Base-by-base conservation (phyloP, 2,888 invertebrate species). In the Piscicola geometra region DNA sequence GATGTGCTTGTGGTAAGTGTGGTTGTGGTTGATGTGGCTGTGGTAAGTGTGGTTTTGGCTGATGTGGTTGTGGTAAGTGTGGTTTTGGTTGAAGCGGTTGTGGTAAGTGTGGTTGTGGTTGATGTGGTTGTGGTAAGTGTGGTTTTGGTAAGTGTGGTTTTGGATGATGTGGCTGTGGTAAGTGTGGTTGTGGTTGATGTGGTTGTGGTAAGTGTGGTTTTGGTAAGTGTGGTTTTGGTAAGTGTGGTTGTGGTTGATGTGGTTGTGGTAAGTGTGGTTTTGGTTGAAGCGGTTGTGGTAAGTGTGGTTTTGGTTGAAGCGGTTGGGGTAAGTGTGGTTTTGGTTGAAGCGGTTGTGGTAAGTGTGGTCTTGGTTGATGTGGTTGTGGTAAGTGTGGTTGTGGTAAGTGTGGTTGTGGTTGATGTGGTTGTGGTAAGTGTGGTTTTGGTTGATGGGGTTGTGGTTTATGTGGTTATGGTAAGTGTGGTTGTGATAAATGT, bases 111-210 rank as follows among this genome's bases (percentile, higher is more conserved):
- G 41, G 41, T 41, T 41, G 41, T 41, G 3, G 41, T 15, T 15
- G 25, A 18, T 25, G 72, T 56, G 35, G 50, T 36, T 74, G 25
- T 64, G 56, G n/a, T 36, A 5, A 25, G 21, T 25, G 18, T 33
- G 30, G 50, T 66, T 35, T 32, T 25, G 1, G 74, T 67, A 47
- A 35, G 66, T n/a, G 47, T 28, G 30, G 74, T 28, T 36, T 18
- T 47, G n/a, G n/a, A n/a, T n/a, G 25, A 15, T 21, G 66, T 66
- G 41, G 2, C 12, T 74, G 36, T 35, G 66, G 32, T 25, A 9
- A n/a, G 71, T 33, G 50, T 66, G 66, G 50, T 36, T 30, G 50
- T 50, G 36, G 71, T 15, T 36, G 70, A 5, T 21, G 47, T 47
- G 28, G 47, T 35, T 47, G 70, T 21, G 33, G 71, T 18, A 21